Base-by-base conservation (phyloP, 1,140 invertebrate species). In the Sitobion miscanthi region DNA sequence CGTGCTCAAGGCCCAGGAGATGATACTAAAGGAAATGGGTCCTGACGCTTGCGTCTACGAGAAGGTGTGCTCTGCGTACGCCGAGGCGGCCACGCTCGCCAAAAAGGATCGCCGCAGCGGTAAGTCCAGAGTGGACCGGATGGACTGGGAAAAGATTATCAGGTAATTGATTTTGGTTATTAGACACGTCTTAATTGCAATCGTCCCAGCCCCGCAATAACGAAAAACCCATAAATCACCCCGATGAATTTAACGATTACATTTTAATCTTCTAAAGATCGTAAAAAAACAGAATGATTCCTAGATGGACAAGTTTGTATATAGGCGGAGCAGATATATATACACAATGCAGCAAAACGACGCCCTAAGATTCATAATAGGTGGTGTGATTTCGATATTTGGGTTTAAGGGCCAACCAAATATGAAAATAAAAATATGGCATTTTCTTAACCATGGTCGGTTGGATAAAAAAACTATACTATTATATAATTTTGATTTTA, bases 21-120 rank as follows among this genome's bases (percentile, higher is more conserved):
- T 96, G 94, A 95, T 97, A 88, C 95, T 97, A 9, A 95, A 95
- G 1, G 97, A 97, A 95, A 96, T 97, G 94, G 97, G 97, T 30
- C 95, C 96, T 77, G 96, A 96, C 69, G 96, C 97, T 77, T 97
- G 97, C 94, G 95, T 97, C 94, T 97, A 97, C 94, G 96, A 97
- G 90, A 96, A 96, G 93, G 96, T 97, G 25, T 97, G 97, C 94
- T 95, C 96, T 25, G 96, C 96, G 93, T 97, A 97, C 94, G 97
- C 97, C 0, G 96, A 95, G 25, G 69, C 57, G n/a, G 49, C 54
- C 0, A 52, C 21, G 7, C 38, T n/a, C 45, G 52, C 54, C 52
- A 88, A 69, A 38, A 69, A 30, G 17, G 85, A 47, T 23, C n/a
- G 20, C 49, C 17, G 38, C 62, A 77, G n/a, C 2, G 62, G 62